Percentiles rank a stretch among this genome's conserved stretches.
phyloP scores from a whole-genome alignment of 2,113 vertebrate genomes.

The Chamaetylas fuelleborni region DNA sequence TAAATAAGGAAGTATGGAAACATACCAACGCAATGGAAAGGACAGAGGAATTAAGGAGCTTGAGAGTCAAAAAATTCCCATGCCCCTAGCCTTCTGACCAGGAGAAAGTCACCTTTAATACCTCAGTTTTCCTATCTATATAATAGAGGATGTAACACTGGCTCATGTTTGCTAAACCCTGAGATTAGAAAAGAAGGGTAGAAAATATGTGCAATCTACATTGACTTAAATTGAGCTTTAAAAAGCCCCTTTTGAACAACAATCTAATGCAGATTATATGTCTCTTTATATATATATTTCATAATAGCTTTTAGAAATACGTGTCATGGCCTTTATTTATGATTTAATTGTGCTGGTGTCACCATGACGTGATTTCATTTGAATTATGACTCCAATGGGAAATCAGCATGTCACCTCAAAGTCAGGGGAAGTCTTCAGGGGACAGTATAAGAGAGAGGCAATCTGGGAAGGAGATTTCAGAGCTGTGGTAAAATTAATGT shows the following conservation, averaged over 20 bases:
- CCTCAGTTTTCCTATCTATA: not conserved
- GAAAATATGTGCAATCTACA: not conserved
- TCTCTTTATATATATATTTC: not conserved
- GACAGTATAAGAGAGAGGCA: not conserved
- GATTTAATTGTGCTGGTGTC: slow-evolving; percentile 43
- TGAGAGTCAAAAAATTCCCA: not conserved
- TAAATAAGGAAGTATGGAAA: not conserved
- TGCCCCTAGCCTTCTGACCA: not conserved
- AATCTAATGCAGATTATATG: not conserved
- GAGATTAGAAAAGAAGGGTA: not conserved
- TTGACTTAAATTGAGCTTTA: not conserved
- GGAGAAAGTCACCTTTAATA: not conserved
- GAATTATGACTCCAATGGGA: not conserved
- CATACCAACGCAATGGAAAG: not conserved
- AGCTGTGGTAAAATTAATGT: not conserved
- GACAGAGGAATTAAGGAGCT: not conserved
- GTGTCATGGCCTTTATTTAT: slow-evolving; percentile 15
- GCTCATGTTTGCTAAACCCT: not conserved
- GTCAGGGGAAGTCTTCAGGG: not conserved
- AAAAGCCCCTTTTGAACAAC: not conserved
- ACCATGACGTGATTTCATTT: not conserved
- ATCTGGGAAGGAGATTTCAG: not conserved
- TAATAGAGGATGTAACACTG: not conserved
- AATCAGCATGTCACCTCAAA: not conserved
- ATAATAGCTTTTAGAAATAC: slow-evolving; percentile 2